Percentiles rank a stretch among this genome's conserved stretches.
These are phyloP conservation scores for Nannoperca australis DNA, from an alignment of 2,797 vertebrate genomes.

Conservation along the genomic window DNA sequence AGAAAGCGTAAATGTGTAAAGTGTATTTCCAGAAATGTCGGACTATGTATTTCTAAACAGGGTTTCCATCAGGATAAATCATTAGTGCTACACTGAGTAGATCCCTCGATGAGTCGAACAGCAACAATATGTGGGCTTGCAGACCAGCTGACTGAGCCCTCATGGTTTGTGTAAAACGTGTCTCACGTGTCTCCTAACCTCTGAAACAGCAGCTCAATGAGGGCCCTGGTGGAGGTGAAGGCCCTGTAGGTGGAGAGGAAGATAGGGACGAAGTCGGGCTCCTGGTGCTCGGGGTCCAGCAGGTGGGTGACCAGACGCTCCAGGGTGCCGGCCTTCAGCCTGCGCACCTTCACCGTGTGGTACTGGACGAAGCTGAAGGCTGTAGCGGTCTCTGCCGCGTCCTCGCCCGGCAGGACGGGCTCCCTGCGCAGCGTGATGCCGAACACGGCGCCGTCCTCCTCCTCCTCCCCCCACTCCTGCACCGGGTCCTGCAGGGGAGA, in stretches of 20 bases:
- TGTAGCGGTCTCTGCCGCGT: constrained; percentile 20
- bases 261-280: constrained; percentile 83
- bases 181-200: constrained; percentile 74
- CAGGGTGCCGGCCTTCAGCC: constrained; percentile 87
- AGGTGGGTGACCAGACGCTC: constrained; percentile 87
- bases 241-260: constrained; percentile 91
- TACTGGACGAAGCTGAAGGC: constrained; percentile 86
- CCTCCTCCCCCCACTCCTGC: constrained; percentile 93
- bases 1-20: not conserved
- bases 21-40: not conserved
- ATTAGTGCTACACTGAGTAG: constrained; percentile 1
- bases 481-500: constrained; percentile 84
- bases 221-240: constrained; percentile 83
- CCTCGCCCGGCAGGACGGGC: constrained; percentile 67
- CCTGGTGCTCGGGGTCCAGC: constrained; percentile 80
- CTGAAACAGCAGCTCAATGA: constrained; percentile 88
- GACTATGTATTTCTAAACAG: not conserved
- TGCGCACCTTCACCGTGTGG: constrained; percentile 90
- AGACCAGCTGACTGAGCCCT: constrained; percentile 27
- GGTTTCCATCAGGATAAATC: not conserved
- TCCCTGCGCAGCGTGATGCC: constrained; percentile 88
- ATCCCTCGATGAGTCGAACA: constrained; percentile 7
- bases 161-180: constrained; percentile 6
- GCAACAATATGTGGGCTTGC: constrained; percentile 11
- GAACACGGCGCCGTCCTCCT: constrained; percentile 89